These are phyloP conservation scores for Oenanthe oenanthe DNA, from an alignment of 2,113 vertebrate genomes.

Conservation along the genomic window DNA sequence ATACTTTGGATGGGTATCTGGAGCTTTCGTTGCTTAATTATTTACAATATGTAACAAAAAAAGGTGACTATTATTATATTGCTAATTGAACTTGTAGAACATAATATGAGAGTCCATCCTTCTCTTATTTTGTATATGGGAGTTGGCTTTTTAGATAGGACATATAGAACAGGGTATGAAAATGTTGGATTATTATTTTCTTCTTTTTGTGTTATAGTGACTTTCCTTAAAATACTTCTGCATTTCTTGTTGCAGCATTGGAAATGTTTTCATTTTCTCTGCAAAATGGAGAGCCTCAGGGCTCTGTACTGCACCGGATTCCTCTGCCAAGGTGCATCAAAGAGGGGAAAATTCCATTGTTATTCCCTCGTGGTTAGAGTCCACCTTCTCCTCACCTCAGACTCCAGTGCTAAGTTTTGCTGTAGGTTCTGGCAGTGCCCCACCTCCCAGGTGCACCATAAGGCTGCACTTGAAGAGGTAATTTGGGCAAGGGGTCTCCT, in stretches of 20 bases:
- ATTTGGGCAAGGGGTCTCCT: neutral
- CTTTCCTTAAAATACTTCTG: neutral
- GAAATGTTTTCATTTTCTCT: neutral
- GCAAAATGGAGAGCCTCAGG: neutral
- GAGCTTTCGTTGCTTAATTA: neutral
- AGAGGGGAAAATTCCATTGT: neutral
- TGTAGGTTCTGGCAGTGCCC: accelerated
- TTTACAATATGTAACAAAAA: neutral
- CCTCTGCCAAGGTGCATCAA: neutral
- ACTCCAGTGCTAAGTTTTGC: neutral
- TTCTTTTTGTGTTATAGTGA: neutral
- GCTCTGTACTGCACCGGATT: neutral
- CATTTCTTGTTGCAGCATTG: neutral
- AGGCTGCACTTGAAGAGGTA: neutral
- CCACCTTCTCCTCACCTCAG: neutral
- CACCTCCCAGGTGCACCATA: neutral
- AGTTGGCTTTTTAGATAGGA: neutral
- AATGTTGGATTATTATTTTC: neutral
- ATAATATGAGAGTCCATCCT: neutral
- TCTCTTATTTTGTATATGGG: neutral
- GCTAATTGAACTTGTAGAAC: neutral
- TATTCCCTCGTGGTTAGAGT: neutral
- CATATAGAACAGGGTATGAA: neutral
- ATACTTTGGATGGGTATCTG: neutral
- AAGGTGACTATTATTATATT: neutral